phyloP scores from a whole-genome alignment of 2,113 vertebrate species.

The Pluvialis apricaria region DNA sequence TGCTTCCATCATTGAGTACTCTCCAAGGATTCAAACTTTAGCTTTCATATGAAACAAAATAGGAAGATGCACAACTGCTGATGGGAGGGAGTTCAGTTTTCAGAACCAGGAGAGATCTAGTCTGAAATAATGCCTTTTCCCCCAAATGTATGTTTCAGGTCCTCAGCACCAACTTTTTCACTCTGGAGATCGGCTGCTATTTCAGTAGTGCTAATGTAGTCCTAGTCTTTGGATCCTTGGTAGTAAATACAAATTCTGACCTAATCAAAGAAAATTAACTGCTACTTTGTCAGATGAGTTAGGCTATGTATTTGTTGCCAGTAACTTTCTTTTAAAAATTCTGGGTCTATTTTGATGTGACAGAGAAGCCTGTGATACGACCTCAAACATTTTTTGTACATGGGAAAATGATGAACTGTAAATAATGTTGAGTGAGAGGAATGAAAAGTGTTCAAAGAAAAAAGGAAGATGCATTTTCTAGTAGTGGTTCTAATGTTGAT shows the following conservation, averaged over 20 bases:
- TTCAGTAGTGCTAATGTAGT: neutral
- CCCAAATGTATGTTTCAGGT: neutral
- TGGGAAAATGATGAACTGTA: neutral
- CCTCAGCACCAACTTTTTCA: neutral
- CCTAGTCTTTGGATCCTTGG: neutral
- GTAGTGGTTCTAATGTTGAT: neutral
- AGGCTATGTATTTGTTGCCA: accelerated
- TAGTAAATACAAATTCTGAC: neutral
- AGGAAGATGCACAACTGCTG: neutral
- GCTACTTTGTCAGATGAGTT: neutral
- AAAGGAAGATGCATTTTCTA: neutral
- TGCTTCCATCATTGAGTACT: neutral
- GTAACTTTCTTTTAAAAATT: neutral
- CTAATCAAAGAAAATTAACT: neutral
- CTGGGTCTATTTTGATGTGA: neutral
- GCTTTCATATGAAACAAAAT: neutral
- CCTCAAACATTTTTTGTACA: neutral
- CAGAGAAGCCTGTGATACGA: neutral
- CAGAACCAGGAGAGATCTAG: neutral
- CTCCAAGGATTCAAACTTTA: neutral
- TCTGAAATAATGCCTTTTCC: neutral
- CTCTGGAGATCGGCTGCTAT: neutral
- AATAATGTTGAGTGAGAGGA: neutral
- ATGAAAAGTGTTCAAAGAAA: neutral
- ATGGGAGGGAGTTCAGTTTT: neutral